These are phyloP conservation scores for Florisuga fusca DNA, from an alignment of 2,797 vertebrate genomes.

Conservation along the genomic window DNA sequence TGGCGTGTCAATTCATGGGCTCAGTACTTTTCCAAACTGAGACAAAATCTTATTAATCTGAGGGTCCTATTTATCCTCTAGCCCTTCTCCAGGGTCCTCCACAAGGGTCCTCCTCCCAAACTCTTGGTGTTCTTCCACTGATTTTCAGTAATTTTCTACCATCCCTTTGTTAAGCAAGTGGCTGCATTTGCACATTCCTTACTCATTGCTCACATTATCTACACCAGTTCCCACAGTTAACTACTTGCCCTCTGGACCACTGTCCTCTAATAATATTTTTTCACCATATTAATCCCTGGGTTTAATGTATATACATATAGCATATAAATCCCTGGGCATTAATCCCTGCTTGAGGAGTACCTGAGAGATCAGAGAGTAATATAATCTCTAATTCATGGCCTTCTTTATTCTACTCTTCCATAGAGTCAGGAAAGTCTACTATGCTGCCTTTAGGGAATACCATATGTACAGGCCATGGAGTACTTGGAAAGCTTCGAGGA, in stretches of 20 bases:
- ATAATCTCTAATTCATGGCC: background rate
- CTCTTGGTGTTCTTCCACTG: too few species aligned
- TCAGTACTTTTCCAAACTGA: too few species aligned
- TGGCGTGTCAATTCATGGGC: too few species aligned
- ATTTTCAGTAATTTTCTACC: too few species aligned
- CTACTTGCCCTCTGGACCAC: background rate
- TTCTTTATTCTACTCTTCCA: background rate
- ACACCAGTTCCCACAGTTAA: too few species aligned
- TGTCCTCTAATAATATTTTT: background rate
- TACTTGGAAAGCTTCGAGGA: background rate
- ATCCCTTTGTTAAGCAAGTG: too few species aligned
- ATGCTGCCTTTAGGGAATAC: background rate
- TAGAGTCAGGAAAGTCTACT: background rate
- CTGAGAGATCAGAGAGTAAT: background rate
- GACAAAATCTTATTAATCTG: too few species aligned
- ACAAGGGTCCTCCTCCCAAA: too few species aligned
- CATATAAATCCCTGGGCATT: background rate
- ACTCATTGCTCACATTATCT: too few species aligned
- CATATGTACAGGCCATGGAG: background rate
- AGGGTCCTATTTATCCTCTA: too few species aligned
- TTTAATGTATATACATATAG: background rate
- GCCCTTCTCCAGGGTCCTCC: too few species aligned
- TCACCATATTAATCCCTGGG: background rate
- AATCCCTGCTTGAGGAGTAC: background rate
- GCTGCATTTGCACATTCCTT: too few species aligned